Evolutionary conservation across 1,140 invertebrate genomes (phyloP).

Genomic region (Argopecten irradians): DNA sequence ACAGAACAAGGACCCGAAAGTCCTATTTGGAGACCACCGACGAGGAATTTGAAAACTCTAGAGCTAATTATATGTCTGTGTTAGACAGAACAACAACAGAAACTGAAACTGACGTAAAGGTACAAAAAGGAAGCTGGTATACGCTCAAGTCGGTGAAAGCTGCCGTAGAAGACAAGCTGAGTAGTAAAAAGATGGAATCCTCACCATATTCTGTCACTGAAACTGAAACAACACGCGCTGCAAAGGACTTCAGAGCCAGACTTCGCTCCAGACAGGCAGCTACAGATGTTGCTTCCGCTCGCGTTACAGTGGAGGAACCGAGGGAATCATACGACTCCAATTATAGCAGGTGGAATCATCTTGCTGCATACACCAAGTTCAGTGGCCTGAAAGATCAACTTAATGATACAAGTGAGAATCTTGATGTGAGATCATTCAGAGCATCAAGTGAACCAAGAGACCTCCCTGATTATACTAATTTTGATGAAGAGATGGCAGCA

Average conservation of each 20-base stretch:
- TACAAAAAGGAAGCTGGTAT: background rate
- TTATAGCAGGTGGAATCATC: background rate
- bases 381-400: background rate
- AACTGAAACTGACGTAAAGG: background rate
- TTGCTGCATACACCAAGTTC: background rate
- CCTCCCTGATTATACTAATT: background rate
- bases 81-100: background rate
- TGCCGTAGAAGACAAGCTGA: background rate
- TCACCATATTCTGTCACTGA: background rate
- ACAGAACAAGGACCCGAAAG: background rate
- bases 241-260: slow-evolving; percentile 6
- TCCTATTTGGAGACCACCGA: background rate
- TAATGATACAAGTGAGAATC: background rate
- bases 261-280: background rate
- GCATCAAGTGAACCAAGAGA: background rate
- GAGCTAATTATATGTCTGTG: slow-evolving; percentile 1
- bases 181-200: background rate
- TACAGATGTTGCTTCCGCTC: background rate
- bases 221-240: background rate
- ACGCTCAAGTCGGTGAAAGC: background rate
- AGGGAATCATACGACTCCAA: background rate
- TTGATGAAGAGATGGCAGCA: background rate
- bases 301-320: background rate
- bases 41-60: background rate
- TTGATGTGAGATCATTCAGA: background rate